Percentiles rank a stretch among this genome's conserved stretches.
These are phyloP conservation scores for Rhogogaster chlorosoma DNA, from an alignment of 2,888 invertebrate genomes.

Conservation along the genomic window DNA sequence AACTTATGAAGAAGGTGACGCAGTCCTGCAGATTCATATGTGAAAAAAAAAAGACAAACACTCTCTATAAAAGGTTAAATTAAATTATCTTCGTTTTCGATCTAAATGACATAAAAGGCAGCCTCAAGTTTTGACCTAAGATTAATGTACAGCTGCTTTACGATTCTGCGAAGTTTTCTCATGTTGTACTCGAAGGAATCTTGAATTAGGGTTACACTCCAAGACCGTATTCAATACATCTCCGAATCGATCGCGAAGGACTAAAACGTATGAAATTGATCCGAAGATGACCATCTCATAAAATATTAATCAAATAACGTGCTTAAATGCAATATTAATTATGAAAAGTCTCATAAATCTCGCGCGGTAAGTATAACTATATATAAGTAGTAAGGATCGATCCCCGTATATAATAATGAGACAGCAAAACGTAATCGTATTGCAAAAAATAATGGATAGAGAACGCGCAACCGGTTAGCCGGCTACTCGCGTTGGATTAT, in stretches of 20 bases:
- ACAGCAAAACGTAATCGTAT: constrained; percentile 6
- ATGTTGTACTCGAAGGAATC: not conserved
- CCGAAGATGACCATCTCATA: not conserved
- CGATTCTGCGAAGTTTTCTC: not conserved
- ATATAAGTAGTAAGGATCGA: not conserved
- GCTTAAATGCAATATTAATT: not conserved
- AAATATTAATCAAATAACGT: not conserved
- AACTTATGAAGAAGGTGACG: no score
- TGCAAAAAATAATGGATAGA: not conserved
- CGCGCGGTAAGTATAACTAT: constrained; percentile 5
- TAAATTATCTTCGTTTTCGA: not conserved
- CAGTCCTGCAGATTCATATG: no score
- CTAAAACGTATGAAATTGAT: not conserved
- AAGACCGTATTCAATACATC: not conserved
- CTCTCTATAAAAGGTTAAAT: not conserved
- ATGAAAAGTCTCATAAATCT: not conserved
- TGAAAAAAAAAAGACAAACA: no score
- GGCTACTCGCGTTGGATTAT: constrained; percentile 10
- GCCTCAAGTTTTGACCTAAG: not conserved
- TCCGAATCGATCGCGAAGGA: not conserved
- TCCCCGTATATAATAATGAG: not conserved
- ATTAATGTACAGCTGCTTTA: not conserved
- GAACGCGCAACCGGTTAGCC: constrained; percentile 21
- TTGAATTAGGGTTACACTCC: not conserved
- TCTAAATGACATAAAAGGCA: not conserved